A percentile compares a stretch with the other conserved stretches of the same genome.
phyloP scores from a whole-genome alignment of 2,888 invertebrate genomes.

The Agonopterix subpropinquella region DNA sequence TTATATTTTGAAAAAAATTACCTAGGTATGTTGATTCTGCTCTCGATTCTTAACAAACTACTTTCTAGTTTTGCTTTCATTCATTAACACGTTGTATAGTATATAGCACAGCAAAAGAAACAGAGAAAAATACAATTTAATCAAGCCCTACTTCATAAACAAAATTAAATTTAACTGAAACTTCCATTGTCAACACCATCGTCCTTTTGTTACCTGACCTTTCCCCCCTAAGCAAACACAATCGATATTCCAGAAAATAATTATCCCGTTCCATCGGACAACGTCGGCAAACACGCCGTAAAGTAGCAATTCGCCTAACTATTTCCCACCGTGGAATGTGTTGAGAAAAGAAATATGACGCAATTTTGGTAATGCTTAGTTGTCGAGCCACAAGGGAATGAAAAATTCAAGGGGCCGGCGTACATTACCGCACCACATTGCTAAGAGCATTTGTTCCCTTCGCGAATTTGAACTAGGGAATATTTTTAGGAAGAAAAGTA shows the following conservation, averaged over 20 bases:
- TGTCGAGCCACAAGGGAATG: conserved; percentile 73
- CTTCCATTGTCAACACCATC: no score
- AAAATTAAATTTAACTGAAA: no score
- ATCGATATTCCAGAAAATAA: conserved; percentile 14
- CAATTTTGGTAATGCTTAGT: conserved; percentile 74
- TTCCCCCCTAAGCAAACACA: not conserved
- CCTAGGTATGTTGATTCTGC: no score
- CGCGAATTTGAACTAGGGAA: conserved; percentile 48
- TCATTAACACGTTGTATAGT: no score
- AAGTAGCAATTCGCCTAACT: conserved; percentile 58
- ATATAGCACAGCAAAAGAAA: no score
- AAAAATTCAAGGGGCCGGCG: conserved; percentile 72
- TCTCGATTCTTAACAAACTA: no score
- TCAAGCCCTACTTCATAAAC: no score
- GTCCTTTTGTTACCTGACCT: no score
- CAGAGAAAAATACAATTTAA: no score
- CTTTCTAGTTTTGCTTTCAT: no score
- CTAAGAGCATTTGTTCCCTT: conserved; percentile 62
- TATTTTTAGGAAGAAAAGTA: conserved; percentile 45
- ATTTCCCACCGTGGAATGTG: conserved; percentile 56
- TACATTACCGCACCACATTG: conserved; percentile 66
- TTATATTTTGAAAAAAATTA: no score
- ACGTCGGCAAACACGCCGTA: conserved; percentile 33
- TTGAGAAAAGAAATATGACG: conserved; percentile 71
- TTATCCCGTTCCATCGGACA: conserved; percentile 26